Base-by-base conservation (phyloP, 2,888 invertebrate genomes). In the Sarcophaga carnaria region DNA sequence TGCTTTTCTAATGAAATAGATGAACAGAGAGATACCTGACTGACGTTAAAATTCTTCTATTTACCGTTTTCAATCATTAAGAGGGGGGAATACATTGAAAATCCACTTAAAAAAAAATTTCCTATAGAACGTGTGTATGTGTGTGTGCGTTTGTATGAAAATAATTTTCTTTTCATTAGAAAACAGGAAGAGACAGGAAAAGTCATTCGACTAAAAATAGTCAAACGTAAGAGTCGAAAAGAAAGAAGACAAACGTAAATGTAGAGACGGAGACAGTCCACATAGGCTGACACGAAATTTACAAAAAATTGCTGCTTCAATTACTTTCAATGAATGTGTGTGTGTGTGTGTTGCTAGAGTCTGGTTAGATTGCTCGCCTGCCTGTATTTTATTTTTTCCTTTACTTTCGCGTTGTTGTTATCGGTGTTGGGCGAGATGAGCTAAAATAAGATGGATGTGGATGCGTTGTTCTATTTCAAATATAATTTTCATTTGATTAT, bases 161-260 rank as follows among this genome's bases (percentile, higher is more conserved):
- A 80, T 4, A 63, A 67, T 10, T 22, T 27, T 69, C 62, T 66
- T 76, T 87, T 77, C 70, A 80, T 86, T 84, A 77, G 77, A 88
- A 83, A 82, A 88, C 84, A 82, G 84, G 82, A 88, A 88, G 86
- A 88, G 84, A 86, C 84, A 82, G 81, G 80, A 88, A 88, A 88
- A 88, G 84, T 83, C 80, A 80, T 85, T 79, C 69, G 66, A 54
- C 17, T 80, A 80, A 84, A 86, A 84, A 86, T 86, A 86, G 80
- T 12, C 64, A 66, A 20, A 81, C 54, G 22, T 10, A 63, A 49
- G 47, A 25, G 64, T 37, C 37, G 37, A 4, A 37, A 17, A 54
- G 67, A 45, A 70, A 8, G 6, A 49, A 54, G 25, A 70, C 81
- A 25, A 22, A 47, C 71, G 49, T 70, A 49, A 17, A 22, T 37